These are phyloP conservation scores for Drosophila malerkotliana DNA, from an alignment of 1,140 invertebrate genomes.

Conservation along the genomic window DNA sequence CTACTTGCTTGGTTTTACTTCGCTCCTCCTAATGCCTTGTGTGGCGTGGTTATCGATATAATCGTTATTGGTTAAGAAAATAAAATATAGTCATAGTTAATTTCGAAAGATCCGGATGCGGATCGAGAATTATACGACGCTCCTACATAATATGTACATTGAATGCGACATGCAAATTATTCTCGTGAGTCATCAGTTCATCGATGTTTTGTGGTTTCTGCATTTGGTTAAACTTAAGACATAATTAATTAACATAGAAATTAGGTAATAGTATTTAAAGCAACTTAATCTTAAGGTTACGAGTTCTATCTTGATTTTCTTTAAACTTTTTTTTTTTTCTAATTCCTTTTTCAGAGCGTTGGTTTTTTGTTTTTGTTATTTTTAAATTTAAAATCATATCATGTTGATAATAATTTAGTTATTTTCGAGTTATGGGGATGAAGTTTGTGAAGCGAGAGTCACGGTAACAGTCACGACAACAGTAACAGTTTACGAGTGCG, in stretches of 20 bases:
- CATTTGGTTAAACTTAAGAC: conserved; percentile 38
- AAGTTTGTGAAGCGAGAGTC: conserved; percentile 43
- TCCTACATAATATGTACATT: conserved; percentile 43
- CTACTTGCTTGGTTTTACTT: conserved; percentile 28
- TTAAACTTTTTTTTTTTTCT: not conserved
- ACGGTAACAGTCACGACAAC: conserved; percentile 42
- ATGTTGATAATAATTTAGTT: conserved; percentile 39
- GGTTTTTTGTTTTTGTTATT: not conserved
- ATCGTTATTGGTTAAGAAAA: conserved; percentile 45
- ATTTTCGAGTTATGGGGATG: conserved; percentile 31
- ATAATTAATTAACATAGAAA: conserved; percentile 47
- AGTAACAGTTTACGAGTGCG: conserved; percentile 45
- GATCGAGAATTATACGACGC: conserved; percentile 34
- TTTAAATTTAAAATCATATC: conserved; percentile 33
- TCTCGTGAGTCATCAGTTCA: conserved; percentile 32
- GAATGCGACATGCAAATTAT: conserved; percentile 41
- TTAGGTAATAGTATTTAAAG: conserved; percentile 55
- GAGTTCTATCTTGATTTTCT: conserved; percentile 28
- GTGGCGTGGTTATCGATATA: conserved; percentile 26
- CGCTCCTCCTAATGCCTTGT: conserved; percentile 14
- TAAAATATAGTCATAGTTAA: conserved; percentile 50
- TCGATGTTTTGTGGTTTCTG: conserved; percentile 24
- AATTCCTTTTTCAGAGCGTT: conserved; percentile 5
- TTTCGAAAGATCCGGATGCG: conserved; percentile 38
- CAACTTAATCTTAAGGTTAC: conserved; percentile 48